These are phyloP conservation scores for Rhinolophus ferrumequinum DNA, from an alignment of 2,113 vertebrate species.

Conservation along the genomic window DNA sequence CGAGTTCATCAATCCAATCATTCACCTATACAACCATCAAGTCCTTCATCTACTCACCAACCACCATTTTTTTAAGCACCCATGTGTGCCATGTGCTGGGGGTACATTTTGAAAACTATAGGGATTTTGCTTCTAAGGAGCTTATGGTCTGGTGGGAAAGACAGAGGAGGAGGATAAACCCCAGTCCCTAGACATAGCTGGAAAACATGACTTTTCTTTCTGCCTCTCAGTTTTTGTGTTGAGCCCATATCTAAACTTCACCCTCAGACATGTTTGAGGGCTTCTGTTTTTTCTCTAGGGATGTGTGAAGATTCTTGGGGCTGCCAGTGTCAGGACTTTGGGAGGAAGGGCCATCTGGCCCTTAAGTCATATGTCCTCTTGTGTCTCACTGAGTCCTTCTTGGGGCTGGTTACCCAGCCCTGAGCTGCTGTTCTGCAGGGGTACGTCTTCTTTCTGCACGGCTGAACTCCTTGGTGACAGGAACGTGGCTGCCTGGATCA, in stretches of 20 bases:
- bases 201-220: neutral
- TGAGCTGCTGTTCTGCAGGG: neutral
- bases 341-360: neutral
- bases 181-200: neutral
- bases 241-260: neutral
- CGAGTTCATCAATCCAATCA: rapidly evolving
- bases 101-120: neutral
- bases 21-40: neutral
- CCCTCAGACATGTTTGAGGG: neutral
- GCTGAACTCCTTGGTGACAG: neutral
- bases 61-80: neutral
- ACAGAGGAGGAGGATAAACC: neutral
- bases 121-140: neutral
- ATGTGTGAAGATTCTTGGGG: neutral
- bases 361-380: neutral
- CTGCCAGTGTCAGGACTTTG: neutral
- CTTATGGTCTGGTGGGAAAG: neutral
- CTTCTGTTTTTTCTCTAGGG: neutral
- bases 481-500: too few relatives aligned
- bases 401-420: neutral
- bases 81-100: neutral
- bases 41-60: neutral
- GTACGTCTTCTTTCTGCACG: neutral
- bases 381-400: neutral
- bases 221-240: neutral